These are phyloP conservation scores for Drosophila pandora DNA, from an alignment of 1,140 invertebrate species.

Conservation along the genomic window DNA sequence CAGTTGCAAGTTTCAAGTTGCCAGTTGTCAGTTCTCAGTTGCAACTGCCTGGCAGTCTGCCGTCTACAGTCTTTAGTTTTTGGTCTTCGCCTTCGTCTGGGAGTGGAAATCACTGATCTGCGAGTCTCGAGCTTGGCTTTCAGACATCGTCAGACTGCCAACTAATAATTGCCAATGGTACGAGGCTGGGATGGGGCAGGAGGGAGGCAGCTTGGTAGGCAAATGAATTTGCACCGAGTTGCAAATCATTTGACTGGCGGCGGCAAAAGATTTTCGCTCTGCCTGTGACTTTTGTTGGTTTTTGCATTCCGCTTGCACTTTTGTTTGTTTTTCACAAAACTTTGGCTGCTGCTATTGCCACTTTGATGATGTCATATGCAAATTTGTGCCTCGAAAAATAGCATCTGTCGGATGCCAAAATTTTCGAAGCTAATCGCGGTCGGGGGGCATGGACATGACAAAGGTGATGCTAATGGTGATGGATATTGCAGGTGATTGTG, in stretches of 20 bases:
- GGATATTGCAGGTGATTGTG: conserved; percentile 38
- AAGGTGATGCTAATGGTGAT: conserved; percentile 59
- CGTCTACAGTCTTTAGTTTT: conserved; percentile 3
- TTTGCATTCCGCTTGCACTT: conserved; percentile 53
- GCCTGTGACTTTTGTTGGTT: conserved; percentile 31
- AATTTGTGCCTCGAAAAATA: conserved; percentile 27
- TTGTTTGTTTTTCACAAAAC: conserved; percentile 64
- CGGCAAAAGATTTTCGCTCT: conserved; percentile 34
- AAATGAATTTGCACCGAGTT: conserved; percentile 78
- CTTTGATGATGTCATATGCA: conserved; percentile 76
- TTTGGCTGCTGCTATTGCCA: conserved; percentile 43
- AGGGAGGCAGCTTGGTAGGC: conserved; percentile 19
- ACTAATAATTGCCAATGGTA: conserved; percentile 66
- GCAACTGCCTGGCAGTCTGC: conserved; percentile 40
- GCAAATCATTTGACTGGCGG: conserved; percentile 75
- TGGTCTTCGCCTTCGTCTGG: conserved; percentile 25
- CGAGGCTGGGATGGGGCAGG: not conserved
- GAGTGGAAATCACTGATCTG: conserved; percentile 60
- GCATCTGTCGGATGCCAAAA: conserved; percentile 40
- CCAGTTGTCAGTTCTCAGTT: too few relatives aligned
- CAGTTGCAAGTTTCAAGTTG: conserved; percentile 11
- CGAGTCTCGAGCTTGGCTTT: conserved; percentile 36
- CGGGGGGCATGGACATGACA: conserved; percentile 54
- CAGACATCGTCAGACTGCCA: conserved; percentile 52
- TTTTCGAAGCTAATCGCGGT: conserved; percentile 42